A percentile compares a stretch with the other conserved stretches of the same genome.
Evolutionary conservation across 1,140 invertebrate genomes (phyloP).

Genomic region (Heliconius nattereri): DNA sequence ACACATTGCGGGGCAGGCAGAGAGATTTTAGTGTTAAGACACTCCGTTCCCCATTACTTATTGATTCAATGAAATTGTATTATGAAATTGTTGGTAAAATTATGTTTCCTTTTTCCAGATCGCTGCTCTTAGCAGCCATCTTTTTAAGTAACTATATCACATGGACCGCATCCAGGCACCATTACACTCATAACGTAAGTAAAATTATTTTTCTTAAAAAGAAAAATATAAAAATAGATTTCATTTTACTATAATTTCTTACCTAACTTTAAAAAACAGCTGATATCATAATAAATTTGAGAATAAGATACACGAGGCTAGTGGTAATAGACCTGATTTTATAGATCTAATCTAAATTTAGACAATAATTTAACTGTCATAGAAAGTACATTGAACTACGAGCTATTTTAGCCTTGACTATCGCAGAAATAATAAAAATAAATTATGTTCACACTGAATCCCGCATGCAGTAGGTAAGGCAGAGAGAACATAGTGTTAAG

Average conservation of each 20-base stretch:
- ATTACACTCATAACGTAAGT: conserved; percentile 73
- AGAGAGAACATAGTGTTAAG: too few relatives aligned
- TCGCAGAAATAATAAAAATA: conserved; percentile 12
- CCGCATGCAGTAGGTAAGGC: too few relatives aligned
- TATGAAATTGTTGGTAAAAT: background rate
- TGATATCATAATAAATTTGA: background rate
- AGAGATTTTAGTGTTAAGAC: too few relatives aligned
- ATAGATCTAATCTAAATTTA: conserved; percentile 4
- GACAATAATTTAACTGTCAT: conserved; percentile 7
- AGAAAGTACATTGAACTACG: conserved; percentile 11
- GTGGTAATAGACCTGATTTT: background rate
- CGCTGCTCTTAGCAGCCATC: conserved; percentile 72
- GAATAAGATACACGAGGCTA: background rate
- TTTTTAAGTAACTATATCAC: conserved; percentile 71
- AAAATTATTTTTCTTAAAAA: conserved; percentile 6
- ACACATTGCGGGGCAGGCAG: too few relatives aligned
- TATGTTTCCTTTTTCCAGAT: conserved; percentile 59
- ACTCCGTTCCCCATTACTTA: too few relatives aligned
- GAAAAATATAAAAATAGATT: too few relatives aligned
- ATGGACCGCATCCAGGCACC: conserved; percentile 69
- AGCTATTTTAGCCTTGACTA: conserved; percentile 40
- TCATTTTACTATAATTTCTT: background rate
- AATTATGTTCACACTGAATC: too few relatives aligned
- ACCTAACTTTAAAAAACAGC: too few relatives aligned
- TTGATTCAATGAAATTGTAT: too few relatives aligned